A percentile compares a stretch with the other conserved stretches of the same genome.
Evolutionary conservation across 1,140 invertebrate species (phyloP).

Genomic region (Saccostrea cuccullata): DNA sequence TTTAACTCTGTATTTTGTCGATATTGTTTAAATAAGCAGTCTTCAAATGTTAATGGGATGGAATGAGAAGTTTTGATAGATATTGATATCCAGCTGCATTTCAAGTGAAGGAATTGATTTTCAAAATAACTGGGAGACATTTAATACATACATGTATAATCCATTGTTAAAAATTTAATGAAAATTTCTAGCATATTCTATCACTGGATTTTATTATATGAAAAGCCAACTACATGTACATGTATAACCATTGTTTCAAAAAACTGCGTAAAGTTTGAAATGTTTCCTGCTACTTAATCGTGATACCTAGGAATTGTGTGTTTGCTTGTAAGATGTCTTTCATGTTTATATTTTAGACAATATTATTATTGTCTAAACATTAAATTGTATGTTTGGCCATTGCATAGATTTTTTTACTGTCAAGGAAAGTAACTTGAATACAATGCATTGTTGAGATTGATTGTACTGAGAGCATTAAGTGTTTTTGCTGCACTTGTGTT

Average conservation of each 20-base stretch:
- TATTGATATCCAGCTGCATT: not conserved
- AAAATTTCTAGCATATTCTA: not conserved
- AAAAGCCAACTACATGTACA: not conserved
- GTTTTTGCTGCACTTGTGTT: slow-evolving; percentile 21
- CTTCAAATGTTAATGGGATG: no score
- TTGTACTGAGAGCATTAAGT: not conserved
- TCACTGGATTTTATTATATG: not conserved
- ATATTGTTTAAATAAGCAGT: not conserved
- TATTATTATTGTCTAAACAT: slow-evolving; percentile 18
- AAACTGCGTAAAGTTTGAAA: not conserved
- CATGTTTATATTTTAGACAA: not conserved
- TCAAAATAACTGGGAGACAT: not conserved
- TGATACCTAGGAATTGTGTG: slow-evolving; percentile 2
- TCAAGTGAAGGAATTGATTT: not conserved
- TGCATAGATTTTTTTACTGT: slow-evolving; percentile 9
- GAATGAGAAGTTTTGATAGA: not conserved
- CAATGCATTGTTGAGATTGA: slow-evolving; percentile 25
- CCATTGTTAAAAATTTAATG: not conserved
- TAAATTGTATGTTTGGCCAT: not conserved
- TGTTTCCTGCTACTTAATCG: slow-evolving; percentile 11
- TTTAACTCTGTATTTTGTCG: not conserved
- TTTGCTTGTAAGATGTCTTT: slow-evolving; percentile 1
- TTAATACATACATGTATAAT: not conserved
- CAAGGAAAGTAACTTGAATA: slow-evolving; percentile 25
- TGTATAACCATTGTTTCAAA: not conserved